Percentiles rank a stretch among this genome's conserved stretches.
These are phyloP conservation scores for Drosophila mojavensis DNA, from an alignment of 1,140 invertebrate genomes.

Conservation along the genomic window DNA sequence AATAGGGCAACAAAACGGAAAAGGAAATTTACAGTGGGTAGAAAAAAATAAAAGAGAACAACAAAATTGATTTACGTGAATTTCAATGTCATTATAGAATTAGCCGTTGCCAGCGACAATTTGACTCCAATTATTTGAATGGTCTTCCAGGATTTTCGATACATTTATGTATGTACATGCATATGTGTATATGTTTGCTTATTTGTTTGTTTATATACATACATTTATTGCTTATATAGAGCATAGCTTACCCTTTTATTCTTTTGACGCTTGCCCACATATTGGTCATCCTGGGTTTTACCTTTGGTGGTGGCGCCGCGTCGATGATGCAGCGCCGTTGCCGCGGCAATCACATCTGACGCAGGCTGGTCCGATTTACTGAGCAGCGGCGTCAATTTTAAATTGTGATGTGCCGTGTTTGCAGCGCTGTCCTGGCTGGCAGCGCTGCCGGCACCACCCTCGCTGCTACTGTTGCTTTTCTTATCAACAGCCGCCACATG, in stretches of 20 bases:
- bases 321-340: conserved; percentile 33
- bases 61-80: too few species aligned
- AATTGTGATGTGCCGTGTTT: conserved; percentile 26
- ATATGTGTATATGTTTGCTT: too few species aligned
- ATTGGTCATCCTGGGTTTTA: conserved; percentile 74
- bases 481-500: conserved; percentile 39
- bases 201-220: too few species aligned
- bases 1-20: conserved; percentile 1
- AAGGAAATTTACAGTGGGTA: neutral
- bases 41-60: too few species aligned
- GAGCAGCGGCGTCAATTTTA: conserved; percentile 39
- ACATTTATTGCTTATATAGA: neutral
- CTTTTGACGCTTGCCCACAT: conserved; percentile 74
- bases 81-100: too few species aligned
- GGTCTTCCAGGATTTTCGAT: too few species aligned
- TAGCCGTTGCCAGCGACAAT: too few species aligned
- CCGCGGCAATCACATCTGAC: conserved; percentile 25
- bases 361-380: conserved; percentile 22
- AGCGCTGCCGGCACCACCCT: neutral
- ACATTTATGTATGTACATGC: too few species aligned
- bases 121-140: too few species aligned
- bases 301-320: conserved; percentile 64
- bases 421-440: conserved; percentile 5
- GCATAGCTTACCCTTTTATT: conserved; percentile 65
- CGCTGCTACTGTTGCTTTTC: neutral